Base-by-base conservation (phyloP, 2,113 vertebrate genomes). In the Rynchops niger region DNA sequence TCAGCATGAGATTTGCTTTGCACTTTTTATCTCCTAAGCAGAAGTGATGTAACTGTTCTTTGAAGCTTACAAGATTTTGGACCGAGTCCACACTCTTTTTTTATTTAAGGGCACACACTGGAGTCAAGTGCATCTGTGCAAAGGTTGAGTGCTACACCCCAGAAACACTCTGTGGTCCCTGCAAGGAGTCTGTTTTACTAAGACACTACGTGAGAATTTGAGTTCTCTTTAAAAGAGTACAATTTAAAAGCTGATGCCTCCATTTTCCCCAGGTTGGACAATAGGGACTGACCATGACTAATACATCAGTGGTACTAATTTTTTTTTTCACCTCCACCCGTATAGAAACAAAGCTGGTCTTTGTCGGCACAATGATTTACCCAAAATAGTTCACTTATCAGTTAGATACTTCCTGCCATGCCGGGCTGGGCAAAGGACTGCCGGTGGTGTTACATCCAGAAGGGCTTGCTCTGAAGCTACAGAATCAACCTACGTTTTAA, bases 311-410 rank as follows among this genome's bases (percentile, higher is more conserved):
- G 56, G 38, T 15, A 55, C 12, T 62, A 3, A 6, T 43, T 36
- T 66, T 59, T 49, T 49, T 80, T 80, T 74, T 15, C 53, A 85
- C 50, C 86, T 82, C 93, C 94, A 93, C 87, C 93, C 71, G 0
- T 32, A 66, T 7, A 45, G 9, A 70, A 95, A 96, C 58, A 85
- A 96, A 93, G 19, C 2, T 1, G 13, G 30, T 62, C 53, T 88
- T 82, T 74, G 25, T 38, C 65, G 83, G 70, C 83, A 96, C 83
- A 93, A 61, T 77, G 89, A 84, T 88, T 63, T 90, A 78, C 82
- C 53, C 52, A 88, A 86, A 97, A 95, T 92, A 96, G 76, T 43
- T 94, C 72, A 50, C 47, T 96, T 96, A 97, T 96, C 96, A 90
- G 94, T 88, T 20, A 70, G 40, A 55, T 34, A 36, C 65, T 93